Evolutionary conservation across 2,113 vertebrate genomes (phyloP).

Genomic region (Centropus bengalensis): DNA sequence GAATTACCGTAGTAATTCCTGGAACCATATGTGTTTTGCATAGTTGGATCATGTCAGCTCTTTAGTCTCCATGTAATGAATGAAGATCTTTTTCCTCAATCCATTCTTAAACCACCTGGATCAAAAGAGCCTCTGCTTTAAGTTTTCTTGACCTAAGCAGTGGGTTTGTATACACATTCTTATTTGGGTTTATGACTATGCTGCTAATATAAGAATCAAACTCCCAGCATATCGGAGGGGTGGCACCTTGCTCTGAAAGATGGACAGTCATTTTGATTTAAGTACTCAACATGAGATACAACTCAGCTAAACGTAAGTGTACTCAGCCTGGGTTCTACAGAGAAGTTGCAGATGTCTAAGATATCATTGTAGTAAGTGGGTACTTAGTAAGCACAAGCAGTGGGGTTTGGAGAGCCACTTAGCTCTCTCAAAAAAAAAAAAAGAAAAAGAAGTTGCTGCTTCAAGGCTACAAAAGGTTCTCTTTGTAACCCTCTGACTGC

Average conservation of each 20-base stretch:
- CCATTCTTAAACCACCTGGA: neutral
- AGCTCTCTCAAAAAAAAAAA: neutral
- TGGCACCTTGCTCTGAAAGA: neutral
- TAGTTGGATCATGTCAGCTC: neutral
- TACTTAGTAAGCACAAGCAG: neutral
- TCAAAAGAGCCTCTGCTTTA: neutral
- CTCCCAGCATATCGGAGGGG: neutral
- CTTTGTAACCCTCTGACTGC: neutral
- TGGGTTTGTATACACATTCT: neutral
- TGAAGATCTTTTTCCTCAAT: neutral
- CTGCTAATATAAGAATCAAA: neutral
- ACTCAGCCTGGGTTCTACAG: neutral
- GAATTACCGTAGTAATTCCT: constrained; percentile 26
- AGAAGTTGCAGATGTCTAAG: neutral
- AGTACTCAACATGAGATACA: neutral
- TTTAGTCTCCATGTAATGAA: neutral
- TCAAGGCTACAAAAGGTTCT: neutral
- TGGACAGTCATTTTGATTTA: neutral
- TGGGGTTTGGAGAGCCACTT: neutral
- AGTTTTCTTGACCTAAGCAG: neutral
- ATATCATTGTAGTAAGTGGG: neutral
- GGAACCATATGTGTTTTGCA: neutral
- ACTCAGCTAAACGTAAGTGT: neutral
- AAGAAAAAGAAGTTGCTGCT: neutral
- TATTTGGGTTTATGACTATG: neutral